These are phyloP conservation scores for Oophaga sylvatica DNA, from an alignment of 2,797 vertebrate species.

Conservation along the genomic window DNA sequence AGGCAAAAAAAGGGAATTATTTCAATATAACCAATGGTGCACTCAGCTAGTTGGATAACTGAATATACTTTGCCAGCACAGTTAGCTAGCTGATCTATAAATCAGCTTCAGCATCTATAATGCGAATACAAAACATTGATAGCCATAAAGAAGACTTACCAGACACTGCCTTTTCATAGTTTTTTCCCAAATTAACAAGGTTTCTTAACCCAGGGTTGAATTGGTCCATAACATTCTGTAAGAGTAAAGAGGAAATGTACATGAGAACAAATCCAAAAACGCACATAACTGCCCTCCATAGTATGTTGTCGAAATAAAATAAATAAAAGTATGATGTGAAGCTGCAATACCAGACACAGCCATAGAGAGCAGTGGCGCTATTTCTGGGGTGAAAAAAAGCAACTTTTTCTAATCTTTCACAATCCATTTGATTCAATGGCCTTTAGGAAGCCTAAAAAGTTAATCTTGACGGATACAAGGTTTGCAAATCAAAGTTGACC, in stretches of 20 bases:
- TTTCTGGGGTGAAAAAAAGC: background rate
- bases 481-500: too few species aligned
- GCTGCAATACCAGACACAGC: background rate
- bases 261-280: background rate
- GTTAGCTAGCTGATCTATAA: background rate
- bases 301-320: background rate
- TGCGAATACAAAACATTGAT: background rate
- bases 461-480: too few species aligned
- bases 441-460: too few species aligned
- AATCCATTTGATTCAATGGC: background rate
- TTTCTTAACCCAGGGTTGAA: conserved; percentile 95
- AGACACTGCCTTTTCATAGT: conserved; percentile 93
- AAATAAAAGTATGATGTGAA: background rate
- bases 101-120: background rate
- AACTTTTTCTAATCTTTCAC: background rate
- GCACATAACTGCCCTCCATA: background rate
- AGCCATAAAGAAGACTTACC: conserved; percentile 78
- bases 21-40: background rate
- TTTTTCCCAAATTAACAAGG: conserved; percentile 96
- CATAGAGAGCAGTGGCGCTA: background rate
- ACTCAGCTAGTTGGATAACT: background rate
- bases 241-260: conserved; percentile 13
- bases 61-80: background rate
- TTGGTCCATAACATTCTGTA: conserved; percentile 97
- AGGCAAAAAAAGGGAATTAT: background rate